phyloP scores from a whole-genome alignment of 2,113 vertebrate species.

The Paraplagusia blochii region DNA sequence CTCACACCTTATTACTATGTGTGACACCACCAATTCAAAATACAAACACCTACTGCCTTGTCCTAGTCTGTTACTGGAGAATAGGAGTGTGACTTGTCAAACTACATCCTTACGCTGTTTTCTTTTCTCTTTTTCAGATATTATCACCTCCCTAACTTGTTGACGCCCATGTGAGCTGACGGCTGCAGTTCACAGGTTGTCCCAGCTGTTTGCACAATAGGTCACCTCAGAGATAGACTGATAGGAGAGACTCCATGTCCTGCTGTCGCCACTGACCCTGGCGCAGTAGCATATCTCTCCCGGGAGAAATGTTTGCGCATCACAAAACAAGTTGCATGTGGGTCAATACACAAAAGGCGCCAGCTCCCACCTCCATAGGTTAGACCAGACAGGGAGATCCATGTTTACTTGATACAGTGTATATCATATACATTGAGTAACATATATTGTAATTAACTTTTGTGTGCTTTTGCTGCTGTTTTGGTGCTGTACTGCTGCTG shows the following conservation, averaged over 20 bases:
- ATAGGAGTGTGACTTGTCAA: background rate
- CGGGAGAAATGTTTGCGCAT: conserved; percentile 13
- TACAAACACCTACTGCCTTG: background rate
- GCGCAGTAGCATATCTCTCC: background rate
- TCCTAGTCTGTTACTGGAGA: background rate
- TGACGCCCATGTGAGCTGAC: conserved; percentile 27
- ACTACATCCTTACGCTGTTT: conserved; percentile 29
- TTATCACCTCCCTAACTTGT: conserved; percentile 16
- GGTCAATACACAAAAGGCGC: conserved; percentile 12
- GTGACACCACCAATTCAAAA: conserved; percentile 7
- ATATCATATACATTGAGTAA: no score
- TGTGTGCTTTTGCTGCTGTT: no score
- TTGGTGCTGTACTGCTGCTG: no score
- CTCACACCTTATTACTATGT: no score
- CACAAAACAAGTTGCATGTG: background rate
- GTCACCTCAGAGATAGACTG: conserved; percentile 30
- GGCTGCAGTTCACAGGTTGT: conserved; percentile 35
- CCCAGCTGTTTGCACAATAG: conserved; percentile 58
- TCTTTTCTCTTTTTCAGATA: conserved; percentile 4
- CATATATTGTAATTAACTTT: no score
- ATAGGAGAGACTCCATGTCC: conserved; percentile 21
- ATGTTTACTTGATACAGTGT: conserved; percentile 56
- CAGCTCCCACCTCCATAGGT: background rate
- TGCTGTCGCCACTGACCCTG: background rate
- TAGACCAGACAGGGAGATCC: background rate